Conservation (phyloP, 2,113 vertebrate species). For the Oreochromis niloticus region DNA sequence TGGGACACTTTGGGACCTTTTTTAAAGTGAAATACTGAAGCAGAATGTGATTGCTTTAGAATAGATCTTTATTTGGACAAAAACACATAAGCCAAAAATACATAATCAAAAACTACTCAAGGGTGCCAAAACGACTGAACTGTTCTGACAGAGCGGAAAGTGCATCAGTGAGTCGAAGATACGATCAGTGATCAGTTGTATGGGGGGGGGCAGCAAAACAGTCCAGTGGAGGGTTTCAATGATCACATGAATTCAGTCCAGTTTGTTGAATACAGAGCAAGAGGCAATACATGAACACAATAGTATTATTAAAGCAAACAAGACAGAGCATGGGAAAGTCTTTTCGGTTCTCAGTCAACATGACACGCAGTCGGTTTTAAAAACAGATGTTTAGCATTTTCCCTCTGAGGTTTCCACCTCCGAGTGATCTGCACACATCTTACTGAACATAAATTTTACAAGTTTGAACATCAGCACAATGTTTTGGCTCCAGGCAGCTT, state of each 20-base stretch:
- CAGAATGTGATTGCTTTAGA: not conserved
- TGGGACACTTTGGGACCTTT: not conserved
- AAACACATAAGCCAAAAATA: conserved; percentile 35
- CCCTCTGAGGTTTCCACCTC: not conserved
- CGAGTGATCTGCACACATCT: not conserved
- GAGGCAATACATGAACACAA: not conserved
- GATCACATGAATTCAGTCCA: not conserved
- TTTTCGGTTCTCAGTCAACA: not conserved
- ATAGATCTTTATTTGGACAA: conserved; percentile 62
- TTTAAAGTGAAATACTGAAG: not conserved
- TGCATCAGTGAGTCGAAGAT: conserved; percentile 48
- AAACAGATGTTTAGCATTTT: not conserved
- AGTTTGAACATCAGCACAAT: not conserved
- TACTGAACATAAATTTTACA: not conserved
- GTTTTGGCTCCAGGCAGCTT: not conserved
- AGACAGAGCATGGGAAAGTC: not conserved
- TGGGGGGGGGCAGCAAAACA: not conserved
- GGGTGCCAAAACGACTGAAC: conserved; percentile 27
- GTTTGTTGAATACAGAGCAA: not conserved
- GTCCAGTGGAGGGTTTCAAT: not conserved
- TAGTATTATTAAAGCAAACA: not conserved
- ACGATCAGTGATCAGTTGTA: not conserved
- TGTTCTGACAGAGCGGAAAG: conserved; percentile 46
- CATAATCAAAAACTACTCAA: conserved; percentile 8
- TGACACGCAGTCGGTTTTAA: not conserved